Base-by-base conservation (phyloP, 2,888 invertebrate genomes). In the Ceraclea dissimilis region DNA sequence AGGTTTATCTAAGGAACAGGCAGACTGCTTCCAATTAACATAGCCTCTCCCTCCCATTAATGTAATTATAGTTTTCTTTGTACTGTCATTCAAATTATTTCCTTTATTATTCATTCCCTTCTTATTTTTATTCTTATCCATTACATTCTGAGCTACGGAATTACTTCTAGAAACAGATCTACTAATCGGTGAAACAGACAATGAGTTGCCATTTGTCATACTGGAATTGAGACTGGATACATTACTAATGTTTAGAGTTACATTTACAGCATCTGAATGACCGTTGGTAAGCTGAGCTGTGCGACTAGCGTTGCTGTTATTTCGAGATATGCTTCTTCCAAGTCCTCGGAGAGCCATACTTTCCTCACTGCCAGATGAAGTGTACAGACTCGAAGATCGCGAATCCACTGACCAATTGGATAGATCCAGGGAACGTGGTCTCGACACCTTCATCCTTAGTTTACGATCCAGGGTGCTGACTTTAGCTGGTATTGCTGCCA, bases 401-500 rank as follows among this genome's bases (percentile, higher is more conserved):
- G 90, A 90, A 68, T 90, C 91, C 1, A 92, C 90, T 0, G 90
- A 90, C 90, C 91, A 91, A 70, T 90, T 91, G 2, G 90, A 90
- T 1, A 92, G 72, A 70, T 92, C 92, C 33, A 92, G 71, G 1
- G 90, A 90, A 33, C 90, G 73, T 0, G 91, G 92, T 16, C 92
- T 75, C 13, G 88, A 87, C 1, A 88, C 88, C 64, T 90, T 86
- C 86, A 91, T 88, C 62, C 86, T 82, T 60, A 91, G 72, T 64
- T 91, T 79, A 21, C 91, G 78, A 68, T 91, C 91, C 48, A 92
- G 72, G 0, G 91, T 91, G 67, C 85, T 88, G 2, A 91, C 89
- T 70, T 89, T 84, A 66, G 85, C 86, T 1, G 90, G 90, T 67
- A 91, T 86, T 34, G 89, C 87, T 0, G 90, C 88, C 31, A 92